phyloP scores from a whole-genome alignment of 2,797 vertebrate genomes.

The Huso huso region DNA sequence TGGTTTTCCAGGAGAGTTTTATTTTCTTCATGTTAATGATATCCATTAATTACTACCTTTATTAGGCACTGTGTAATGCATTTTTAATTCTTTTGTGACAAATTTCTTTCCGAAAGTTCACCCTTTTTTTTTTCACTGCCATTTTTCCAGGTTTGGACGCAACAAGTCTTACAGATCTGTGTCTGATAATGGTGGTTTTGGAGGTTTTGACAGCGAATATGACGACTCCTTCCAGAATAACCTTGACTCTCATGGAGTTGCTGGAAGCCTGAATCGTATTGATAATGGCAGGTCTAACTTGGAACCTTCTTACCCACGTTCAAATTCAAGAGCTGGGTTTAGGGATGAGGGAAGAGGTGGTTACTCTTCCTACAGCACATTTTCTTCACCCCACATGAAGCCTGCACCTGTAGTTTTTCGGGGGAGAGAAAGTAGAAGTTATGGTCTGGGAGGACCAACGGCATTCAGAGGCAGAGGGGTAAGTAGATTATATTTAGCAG shows the following conservation, averaged over 20 bases:
- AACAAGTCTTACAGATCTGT: conserved; percentile 80
- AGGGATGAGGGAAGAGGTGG: conserved; percentile 74
- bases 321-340: conserved; percentile 77
- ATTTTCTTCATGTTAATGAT: neutral
- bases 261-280: conserved; percentile 22
- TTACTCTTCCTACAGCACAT: conserved; percentile 72
- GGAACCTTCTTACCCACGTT: conserved; percentile 64
- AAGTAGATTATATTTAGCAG: conserved; percentile 67
- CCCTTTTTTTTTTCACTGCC: conserved; percentile 61
- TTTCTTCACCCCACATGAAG: conserved; percentile 74
- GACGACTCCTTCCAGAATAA: conserved; percentile 48
- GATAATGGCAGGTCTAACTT: conserved; percentile 61
- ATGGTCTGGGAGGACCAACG: conserved; percentile 76
- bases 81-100: conserved; percentile 5
- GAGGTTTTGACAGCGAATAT: too few species aligned
- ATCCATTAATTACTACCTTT: neutral
- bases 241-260: conserved; percentile 17
- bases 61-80: neutral
- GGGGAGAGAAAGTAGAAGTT: conserved; percentile 78
- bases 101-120: conserved; percentile 13
- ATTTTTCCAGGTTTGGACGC: conserved; percentile 74
- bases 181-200: conserved; percentile 62
- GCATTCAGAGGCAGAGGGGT: conserved; percentile 77
- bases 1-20: conserved; percentile 5
- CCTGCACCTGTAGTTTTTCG: conserved; percentile 76